Percentiles rank a stretch among this genome's conserved stretches.
These are phyloP conservation scores for Macquaria ambigua DNA, from an alignment of 2,113 vertebrate species.

Conservation along the genomic window DNA sequence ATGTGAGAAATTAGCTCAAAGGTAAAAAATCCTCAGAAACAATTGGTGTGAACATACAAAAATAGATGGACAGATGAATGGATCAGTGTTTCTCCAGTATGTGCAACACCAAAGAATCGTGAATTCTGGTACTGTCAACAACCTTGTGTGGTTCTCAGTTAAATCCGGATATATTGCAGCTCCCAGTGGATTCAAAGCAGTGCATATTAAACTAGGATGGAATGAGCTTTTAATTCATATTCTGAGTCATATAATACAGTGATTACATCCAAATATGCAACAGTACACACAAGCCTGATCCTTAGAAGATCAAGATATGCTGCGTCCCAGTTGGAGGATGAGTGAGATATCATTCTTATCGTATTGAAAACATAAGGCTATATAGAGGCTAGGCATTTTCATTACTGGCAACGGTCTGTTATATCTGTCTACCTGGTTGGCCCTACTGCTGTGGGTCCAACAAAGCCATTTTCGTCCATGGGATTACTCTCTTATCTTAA, in stretches of 20 bases:
- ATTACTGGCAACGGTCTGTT: slow-evolving; percentile 65
- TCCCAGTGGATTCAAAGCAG: slow-evolving; percentile 29
- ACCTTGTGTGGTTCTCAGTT: slow-evolving; percentile 18
- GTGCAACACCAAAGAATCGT: background rate
- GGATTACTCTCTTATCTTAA: slow-evolving; percentile 86
- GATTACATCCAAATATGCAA: slow-evolving; percentile 58
- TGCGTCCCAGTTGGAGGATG: slow-evolving; percentile 51
- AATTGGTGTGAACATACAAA: background rate
- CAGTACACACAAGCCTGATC: slow-evolving; percentile 36
- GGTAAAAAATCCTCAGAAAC: slow-evolving; percentile 1
- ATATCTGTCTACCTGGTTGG: slow-evolving; percentile 71
- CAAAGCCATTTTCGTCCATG: slow-evolving; percentile 79
- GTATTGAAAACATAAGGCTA: slow-evolving; percentile 48
- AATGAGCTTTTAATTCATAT: slow-evolving; percentile 55
- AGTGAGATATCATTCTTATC: slow-evolving; percentile 60
- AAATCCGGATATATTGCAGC: slow-evolving; percentile 29
- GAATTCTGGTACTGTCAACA: slow-evolving; percentile 26
- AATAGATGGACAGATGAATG: background rate
- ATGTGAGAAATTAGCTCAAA: slow-evolving; percentile 15
- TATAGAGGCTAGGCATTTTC: slow-evolving; percentile 53
- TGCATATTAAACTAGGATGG: slow-evolving; percentile 32
- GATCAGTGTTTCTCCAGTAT: background rate
- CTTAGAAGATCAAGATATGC: slow-evolving; percentile 44
- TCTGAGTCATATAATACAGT: slow-evolving; percentile 25
- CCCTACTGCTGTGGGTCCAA: slow-evolving; percentile 62